Conservation (phyloP, 2,888 invertebrate genomes). For the Anticlea derivata region DNA sequence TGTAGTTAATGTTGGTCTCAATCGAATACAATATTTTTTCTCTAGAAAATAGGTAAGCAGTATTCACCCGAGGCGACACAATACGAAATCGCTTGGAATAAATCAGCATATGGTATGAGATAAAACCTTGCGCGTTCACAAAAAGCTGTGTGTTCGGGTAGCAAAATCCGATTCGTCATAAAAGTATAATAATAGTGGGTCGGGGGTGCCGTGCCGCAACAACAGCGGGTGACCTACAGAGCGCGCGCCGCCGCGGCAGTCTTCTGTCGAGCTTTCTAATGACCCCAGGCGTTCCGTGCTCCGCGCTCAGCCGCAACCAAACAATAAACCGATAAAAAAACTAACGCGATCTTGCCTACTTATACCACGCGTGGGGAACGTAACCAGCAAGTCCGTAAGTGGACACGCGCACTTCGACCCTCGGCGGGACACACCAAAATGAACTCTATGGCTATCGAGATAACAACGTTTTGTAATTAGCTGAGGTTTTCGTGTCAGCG, state of each 20-base stretch:
- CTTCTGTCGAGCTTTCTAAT: slow-evolving; percentile 80
- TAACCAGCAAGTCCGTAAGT: slow-evolving; percentile 44
- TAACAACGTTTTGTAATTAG: slow-evolving; percentile 72
- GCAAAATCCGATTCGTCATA: slow-evolving; percentile 82
- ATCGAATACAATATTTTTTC: slow-evolving; percentile 4
- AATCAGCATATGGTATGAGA: slow-evolving; percentile 43
- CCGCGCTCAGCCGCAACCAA: slow-evolving; percentile 62
- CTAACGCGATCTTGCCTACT: slow-evolving; percentile 59
- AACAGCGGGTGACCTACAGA: slow-evolving; percentile 76
- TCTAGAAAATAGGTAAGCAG: slow-evolving; percentile 23
- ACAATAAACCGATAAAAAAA: slow-evolving; percentile 59
- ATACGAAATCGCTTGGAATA: slow-evolving; percentile 40
- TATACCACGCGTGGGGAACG: slow-evolving; percentile 61
- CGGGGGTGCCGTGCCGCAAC: slow-evolving; percentile 73
- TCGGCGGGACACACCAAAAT: slow-evolving; percentile 58
- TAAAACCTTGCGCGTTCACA: slow-evolving; percentile 57
- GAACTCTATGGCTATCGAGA: slow-evolving; percentile 66
- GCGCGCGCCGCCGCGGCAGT: slow-evolving; percentile 82
- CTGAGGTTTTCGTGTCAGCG: slow-evolving; percentile 53
- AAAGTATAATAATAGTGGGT: slow-evolving; percentile 83
- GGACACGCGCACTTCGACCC: slow-evolving; percentile 65
- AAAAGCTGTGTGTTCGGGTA: slow-evolving; percentile 65
- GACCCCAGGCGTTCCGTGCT: slow-evolving; percentile 80
- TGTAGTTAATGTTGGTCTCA: not conserved
- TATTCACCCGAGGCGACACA: slow-evolving; percentile 35